Evolutionary conservation across 2,888 invertebrate genomes (phyloP).

Genomic region (Lepidocyrtoides sp.): DNA sequence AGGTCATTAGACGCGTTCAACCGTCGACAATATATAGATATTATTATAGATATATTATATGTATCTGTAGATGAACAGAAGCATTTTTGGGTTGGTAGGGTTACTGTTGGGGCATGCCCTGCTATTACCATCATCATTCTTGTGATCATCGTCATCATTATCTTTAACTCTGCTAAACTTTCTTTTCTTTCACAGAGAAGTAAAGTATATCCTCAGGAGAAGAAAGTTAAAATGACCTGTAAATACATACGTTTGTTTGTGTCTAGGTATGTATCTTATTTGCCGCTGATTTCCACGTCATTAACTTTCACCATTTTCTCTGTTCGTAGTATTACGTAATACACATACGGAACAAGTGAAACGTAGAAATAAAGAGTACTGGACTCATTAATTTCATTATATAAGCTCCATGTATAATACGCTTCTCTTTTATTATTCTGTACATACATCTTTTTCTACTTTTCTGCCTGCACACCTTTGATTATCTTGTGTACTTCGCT

Average conservation of each 20-base stretch:
- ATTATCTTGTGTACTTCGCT: too few species aligned
- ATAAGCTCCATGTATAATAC: background rate
- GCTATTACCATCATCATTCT: background rate
- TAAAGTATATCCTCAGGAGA: background rate
- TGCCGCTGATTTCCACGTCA: conserved; percentile 42
- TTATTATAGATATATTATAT: background rate
- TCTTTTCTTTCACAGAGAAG: background rate
- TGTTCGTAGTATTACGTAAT: too few species aligned
- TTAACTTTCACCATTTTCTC: conserved; percentile 42
- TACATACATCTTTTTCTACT: too few species aligned
- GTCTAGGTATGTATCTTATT: background rate
- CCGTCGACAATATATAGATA: background rate
- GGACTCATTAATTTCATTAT: conserved; percentile 21
- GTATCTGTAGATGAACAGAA: too few species aligned
- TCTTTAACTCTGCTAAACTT: too few species aligned
- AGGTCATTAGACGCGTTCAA: conserved; percentile 16
- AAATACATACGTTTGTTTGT: background rate
- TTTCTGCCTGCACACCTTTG: too few species aligned
- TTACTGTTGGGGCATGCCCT: background rate
- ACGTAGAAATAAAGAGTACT: background rate
- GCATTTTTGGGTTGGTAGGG: too few species aligned
- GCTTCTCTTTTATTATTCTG: background rate
- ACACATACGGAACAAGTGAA: background rate
- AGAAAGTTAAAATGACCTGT: too few species aligned
- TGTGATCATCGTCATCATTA: background rate